A percentile compares a stretch with the other conserved stretches of the same genome.
Evolutionary conservation across 2,888 invertebrate species (phyloP).

Genomic region (Notodonta ziczac): DNA sequence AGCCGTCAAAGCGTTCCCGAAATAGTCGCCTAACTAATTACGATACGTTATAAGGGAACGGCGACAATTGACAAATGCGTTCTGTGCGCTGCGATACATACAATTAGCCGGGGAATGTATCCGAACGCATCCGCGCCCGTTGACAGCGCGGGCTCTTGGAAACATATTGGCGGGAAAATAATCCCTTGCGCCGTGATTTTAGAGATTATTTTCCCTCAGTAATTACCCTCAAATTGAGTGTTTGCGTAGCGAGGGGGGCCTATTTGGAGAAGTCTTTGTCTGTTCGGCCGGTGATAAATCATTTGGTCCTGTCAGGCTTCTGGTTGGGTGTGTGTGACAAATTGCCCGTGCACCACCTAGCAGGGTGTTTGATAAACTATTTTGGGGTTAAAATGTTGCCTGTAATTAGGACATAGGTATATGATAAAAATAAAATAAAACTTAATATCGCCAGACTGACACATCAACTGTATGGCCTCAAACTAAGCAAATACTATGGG

Average conservation of each 20-base stretch:
- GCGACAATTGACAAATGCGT: slow-evolving; percentile 83
- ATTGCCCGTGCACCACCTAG: slow-evolving; percentile 70
- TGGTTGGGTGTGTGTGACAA: slow-evolving; percentile 74
- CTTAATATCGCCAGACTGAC: too few species aligned
- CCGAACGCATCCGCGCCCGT: slow-evolving; percentile 62
- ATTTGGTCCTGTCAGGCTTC: slow-evolving; percentile 71
- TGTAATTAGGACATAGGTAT: neutral
- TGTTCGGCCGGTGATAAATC: slow-evolving; percentile 73
- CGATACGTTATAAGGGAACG: slow-evolving; percentile 62
- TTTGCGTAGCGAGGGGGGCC: slow-evolving; percentile 70
- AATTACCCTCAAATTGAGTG: slow-evolving; percentile 74
- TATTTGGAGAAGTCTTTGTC: slow-evolving; percentile 78
- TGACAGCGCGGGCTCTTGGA: slow-evolving; percentile 60
- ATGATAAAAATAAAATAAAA: too few species aligned
- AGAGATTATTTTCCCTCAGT: slow-evolving; percentile 65
- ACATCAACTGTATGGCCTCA: too few species aligned
- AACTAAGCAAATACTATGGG: too few species aligned
- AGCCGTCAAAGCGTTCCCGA: slow-evolving; percentile 81
- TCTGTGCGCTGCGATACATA: slow-evolving; percentile 73
- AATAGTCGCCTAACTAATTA: slow-evolving; percentile 80
- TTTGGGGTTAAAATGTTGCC: slow-evolving; percentile 28
- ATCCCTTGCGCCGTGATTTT: slow-evolving; percentile 58
- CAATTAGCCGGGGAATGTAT: slow-evolving; percentile 79
- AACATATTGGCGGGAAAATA: slow-evolving; percentile 67
- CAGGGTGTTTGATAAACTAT: slow-evolving; percentile 55